Conservation (phyloP, 2,797 vertebrate species). For the Ctenosaura bakeri region DNA sequence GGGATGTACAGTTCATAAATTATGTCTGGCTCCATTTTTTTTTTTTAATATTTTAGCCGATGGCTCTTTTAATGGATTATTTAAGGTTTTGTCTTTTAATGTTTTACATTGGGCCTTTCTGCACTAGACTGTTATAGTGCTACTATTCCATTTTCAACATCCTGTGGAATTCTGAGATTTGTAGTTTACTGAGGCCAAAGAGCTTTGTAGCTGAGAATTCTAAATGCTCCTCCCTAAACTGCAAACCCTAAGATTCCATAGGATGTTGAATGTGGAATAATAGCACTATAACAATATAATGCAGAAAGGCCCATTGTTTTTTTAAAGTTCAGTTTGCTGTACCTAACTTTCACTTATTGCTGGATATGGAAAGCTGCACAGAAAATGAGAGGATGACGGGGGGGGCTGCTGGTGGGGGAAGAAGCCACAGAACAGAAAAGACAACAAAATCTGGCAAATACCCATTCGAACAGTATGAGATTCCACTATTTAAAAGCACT, state of each 20-base stretch:
- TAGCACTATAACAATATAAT: no score
- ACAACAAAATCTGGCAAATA: background rate
- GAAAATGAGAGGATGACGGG: no score
- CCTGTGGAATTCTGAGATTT: no score
- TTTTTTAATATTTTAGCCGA: background rate
- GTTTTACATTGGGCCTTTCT: background rate
- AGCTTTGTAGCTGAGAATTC: no score
- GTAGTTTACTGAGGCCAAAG: no score
- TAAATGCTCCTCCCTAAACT: no score
- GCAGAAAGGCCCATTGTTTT: background rate
- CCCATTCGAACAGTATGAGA: background rate
- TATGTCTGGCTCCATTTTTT: background rate
- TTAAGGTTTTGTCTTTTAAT: background rate
- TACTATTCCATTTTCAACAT: no score
- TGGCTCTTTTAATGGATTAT: background rate
- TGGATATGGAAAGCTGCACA: background rate
- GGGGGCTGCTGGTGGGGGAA: no score
- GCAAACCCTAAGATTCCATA: no score
- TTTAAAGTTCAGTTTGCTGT: background rate
- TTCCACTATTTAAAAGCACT: constrained; percentile 11
- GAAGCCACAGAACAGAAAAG: background rate
- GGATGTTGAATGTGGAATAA: no score
- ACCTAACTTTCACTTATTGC: background rate
- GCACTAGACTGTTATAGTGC: no score
- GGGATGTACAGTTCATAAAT: background rate